Base-by-base conservation (phyloP, 2,797 vertebrate genomes). In the Poliocrania exsul region DNA sequence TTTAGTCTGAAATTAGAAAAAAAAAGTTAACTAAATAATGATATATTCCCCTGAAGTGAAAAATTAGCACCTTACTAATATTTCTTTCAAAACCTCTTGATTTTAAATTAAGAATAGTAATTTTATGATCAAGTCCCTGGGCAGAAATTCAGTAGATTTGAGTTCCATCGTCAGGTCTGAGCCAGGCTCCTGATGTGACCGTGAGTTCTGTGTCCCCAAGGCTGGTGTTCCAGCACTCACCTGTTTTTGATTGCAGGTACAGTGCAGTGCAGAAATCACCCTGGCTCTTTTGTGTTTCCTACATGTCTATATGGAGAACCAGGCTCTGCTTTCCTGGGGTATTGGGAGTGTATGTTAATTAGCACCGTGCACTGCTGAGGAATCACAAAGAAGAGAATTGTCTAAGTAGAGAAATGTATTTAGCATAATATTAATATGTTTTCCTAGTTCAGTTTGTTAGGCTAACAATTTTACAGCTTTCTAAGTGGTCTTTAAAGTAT, bases 71-170 rank as follows among this genome's bases (percentile, higher is more conserved):
- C n/a, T 83, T 65, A 58, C 67, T 71, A 67, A 49, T 50, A 67
- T 73, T 62, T 73, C 47, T 88, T 50, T 91, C 79, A 74, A 56
- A 81, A 35, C 6, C 73, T 73, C 50, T 60, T 91, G 91, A 53
- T 86, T 72, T 75, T 44, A 84, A 85, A 95, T 96, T 94, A 93
- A 60, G 80, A 70, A 13, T 25, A 78, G 66, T 81, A 49, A 60
- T 84, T 95, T 91, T 91, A n/a, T 91, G 56, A 92, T 93, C 81
- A 91, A 93, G 60, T 28, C 62, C 42, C 66, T 60, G 50, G 73
- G 82, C 83, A 73, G 91, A 60, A 88, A 62, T 65, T 83, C 31
- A 42, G 61, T n/a, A 38, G 21, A 19, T 35, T 37, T 61, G 38
- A 69, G 65, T 33, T 87, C 20, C 2, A 3, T 24, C 53, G 51